Base-by-base conservation (phyloP, 1,140 invertebrate species). In the Drosophila virilis region DNA sequence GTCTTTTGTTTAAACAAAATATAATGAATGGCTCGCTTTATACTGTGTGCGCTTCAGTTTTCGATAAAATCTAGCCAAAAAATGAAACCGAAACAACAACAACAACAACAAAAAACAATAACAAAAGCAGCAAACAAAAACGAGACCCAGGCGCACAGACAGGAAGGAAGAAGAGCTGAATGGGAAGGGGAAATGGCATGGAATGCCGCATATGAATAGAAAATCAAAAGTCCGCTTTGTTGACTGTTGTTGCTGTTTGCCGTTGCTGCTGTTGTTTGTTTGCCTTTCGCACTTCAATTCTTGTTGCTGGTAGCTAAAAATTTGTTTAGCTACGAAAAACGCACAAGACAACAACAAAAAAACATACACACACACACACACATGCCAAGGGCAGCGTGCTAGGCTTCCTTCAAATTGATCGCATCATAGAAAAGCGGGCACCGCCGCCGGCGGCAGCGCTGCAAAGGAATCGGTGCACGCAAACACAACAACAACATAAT, bases 261-360 rank as follows among this genome's bases (percentile, higher is more conserved):
- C n/a, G 10, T 60, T 48, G 43, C 35, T 60, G 13, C 10, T 2
- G 10, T 38, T n/a, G 32, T 50, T 57, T 79, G 72, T 74, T 80
- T 77, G 80, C 60, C 57, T 57, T 84, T 84, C 73, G 54, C 82
- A 86, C 82, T 74, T 78, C 54, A 55, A 67, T 59, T 69, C 45
- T 45, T 59, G 42, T 58, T 43, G 45, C 33, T 58, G 62, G 32
- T 67, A 67, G 54, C 55, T 48, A 38, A 75, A 73, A 64, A 73
- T 60, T 57, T 64, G 71, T 83, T 68, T 62, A 59, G 66, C 66
- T 52, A 59, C 40, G 45, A 35, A 58, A 50, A 58, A 59, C 54
- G 45, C 52, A 59, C 65, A 60, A 45, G 46, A 57, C 73, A 66
- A 46, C 12, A 43, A 28, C 45, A 46, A 15, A 17, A 48, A 48